Evolutionary conservation across 53 echinoderm and acorn worm genomes (phyloP), one percentile per base, ranked within the genome.

Genomic region (Patiria pectinifera): DNA sequence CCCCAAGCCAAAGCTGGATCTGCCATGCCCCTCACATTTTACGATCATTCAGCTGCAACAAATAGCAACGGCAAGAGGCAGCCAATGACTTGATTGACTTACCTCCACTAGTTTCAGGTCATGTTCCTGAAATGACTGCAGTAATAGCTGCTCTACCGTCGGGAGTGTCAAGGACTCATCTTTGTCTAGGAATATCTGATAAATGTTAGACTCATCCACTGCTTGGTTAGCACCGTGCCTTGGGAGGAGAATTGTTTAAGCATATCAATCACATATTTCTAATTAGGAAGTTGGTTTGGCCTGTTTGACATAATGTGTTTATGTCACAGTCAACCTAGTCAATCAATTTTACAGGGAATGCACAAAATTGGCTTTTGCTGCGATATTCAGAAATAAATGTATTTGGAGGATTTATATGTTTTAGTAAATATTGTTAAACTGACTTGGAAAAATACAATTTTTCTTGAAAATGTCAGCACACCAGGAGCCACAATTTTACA

Each of bases 151-250:
- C 85, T 97, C 94, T 14, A 97, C 97, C 45, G 84, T 95, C 5
- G 97, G 97, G 11, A 95, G 83, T 74, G 82, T 63, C 22, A 92
- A 89, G 11, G 94, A 84, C 8, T 95, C 95, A 72, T 95, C 93
- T 76, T 89, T 95, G 12, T 97, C 97, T 95, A 95, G 91, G 86
- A 97, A 95, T 87, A 97, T 95, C 86, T 97, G 97, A 77, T 97
- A 95, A 66, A 95, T 91, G 82, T 93, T 94, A 82, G 92, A 93
- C n/a, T 87, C 86, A 69, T 95, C 95, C 59, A 85, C 87, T 48
- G 85, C 91, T 18, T 87, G 58, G 47, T 85, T 93, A 43, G 44
- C 83, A 19, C 84, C 84, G 25, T 91, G 91, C 80, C 91, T 91
- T 2, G 53, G 8, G 53, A 16, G 13, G 3, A 59, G 26, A 62